Conservation (phyloP, 1,140 invertebrate species). For the Drosophila mayri region DNA sequence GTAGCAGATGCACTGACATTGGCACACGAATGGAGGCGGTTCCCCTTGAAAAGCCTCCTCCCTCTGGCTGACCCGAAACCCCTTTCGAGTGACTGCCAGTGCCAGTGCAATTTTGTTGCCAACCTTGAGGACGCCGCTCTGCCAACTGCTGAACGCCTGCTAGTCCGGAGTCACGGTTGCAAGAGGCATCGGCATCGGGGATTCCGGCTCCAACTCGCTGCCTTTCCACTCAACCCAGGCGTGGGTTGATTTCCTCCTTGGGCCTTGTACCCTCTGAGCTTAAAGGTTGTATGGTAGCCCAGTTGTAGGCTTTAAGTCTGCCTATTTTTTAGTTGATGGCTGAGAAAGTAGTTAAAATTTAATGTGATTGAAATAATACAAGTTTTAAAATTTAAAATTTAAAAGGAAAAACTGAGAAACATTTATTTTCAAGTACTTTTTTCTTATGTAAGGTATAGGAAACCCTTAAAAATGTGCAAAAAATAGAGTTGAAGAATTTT, state of each 20-base stretch:
- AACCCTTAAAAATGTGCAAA: no score
- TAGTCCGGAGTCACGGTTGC: slow-evolving; percentile 48
- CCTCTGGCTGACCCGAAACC: neutral
- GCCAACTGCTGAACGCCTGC: slow-evolving; percentile 58
- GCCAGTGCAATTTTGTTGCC: slow-evolving; percentile 61
- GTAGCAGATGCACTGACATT: slow-evolving; percentile 71
- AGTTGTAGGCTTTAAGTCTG: neutral
- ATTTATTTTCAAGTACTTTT: neutral
- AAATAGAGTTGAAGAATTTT: neutral
- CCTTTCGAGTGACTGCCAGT: slow-evolving; percentile 35
- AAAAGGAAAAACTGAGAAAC: no score
- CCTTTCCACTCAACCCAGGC: neutral
- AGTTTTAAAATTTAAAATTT: no score
- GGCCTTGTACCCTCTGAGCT: neutral
- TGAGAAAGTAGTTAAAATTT: neutral
- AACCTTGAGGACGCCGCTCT: slow-evolving; percentile 57
- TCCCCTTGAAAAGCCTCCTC: slow-evolving; percentile 1
- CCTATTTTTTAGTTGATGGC: neutral
- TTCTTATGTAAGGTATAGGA: no score
- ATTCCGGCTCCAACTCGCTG: neutral
- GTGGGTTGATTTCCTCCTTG: slow-evolving; percentile 7
- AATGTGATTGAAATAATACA: no score
- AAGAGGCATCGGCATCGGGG: slow-evolving; percentile 35
- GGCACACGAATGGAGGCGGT: slow-evolving; percentile 47
- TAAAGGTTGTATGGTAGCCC: neutral